A percentile compares a stretch with the other conserved stretches of the same genome.
Conservation (phyloP, 2,888 invertebrate species). For the Mesorhabditis belari region DNA sequence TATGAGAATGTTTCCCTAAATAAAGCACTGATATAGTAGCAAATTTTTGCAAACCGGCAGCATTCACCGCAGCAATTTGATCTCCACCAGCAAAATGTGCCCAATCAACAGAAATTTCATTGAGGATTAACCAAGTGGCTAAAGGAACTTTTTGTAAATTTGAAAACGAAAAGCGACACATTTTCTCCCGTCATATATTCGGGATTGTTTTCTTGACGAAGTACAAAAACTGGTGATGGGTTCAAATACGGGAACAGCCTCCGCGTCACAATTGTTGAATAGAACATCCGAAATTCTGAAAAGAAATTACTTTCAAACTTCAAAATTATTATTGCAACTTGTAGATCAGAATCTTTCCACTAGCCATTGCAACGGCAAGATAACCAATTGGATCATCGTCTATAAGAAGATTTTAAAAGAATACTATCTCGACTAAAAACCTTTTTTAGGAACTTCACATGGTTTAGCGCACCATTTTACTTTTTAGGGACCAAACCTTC, state of each 20-base stretch:
- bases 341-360: conserved; percentile 24
- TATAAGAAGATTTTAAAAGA: no score
- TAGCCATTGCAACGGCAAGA: conserved; percentile 14
- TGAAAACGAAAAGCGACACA: not conserved
- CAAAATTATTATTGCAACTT: no score
- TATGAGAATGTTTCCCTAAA: not conserved
- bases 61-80: not conserved
- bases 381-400: conserved; percentile 12
- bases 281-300: not conserved
- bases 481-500: not conserved
- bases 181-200: not conserved
- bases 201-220: not conserved
- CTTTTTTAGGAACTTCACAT: not conserved
- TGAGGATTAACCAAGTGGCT: not conserved
- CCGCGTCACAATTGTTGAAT: not conserved
- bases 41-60: not conserved
- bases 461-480: not conserved
- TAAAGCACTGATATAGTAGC: not conserved
- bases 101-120: not conserved
- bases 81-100: not conserved
- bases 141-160: not conserved
- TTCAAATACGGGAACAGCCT: not conserved
- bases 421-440: no score
- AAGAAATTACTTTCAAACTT: no score
- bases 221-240: not conserved